These are phyloP conservation scores for Rhegmatorhina hoffmannsi DNA, from an alignment of 2,113 vertebrate genomes.

Conservation along the genomic window DNA sequence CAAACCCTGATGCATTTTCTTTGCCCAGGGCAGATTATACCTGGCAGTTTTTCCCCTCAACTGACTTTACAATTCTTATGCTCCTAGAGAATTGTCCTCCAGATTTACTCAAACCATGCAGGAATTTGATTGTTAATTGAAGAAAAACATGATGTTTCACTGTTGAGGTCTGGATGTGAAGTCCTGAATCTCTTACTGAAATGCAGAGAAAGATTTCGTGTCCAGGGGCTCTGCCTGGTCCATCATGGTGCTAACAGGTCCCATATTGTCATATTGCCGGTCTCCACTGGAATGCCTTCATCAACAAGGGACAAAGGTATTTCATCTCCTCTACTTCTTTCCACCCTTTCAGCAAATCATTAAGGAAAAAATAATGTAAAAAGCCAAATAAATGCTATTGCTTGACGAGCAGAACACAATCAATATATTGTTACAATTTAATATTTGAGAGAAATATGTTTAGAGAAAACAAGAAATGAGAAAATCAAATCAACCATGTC, in stretches of 20 bases:
- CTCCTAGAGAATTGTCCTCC: neutral
- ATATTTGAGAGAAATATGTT: conserved; percentile 36
- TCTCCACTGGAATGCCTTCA: neutral
- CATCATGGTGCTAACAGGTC: neutral
- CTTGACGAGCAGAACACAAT: conserved; percentile 5
- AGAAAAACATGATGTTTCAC: neutral
- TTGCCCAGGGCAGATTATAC: neutral
- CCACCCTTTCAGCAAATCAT: conserved; percentile 9
- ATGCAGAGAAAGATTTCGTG: neutral
- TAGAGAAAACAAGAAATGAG: conserved; percentile 28
- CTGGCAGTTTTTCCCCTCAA: neutral
- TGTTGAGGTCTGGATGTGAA: neutral
- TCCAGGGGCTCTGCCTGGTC: neutral
- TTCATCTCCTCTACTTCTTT: neutral
- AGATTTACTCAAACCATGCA: neutral
- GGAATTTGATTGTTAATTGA: neutral
- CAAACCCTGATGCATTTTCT: neutral
- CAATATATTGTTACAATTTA: conserved; percentile 41
- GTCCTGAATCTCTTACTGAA: neutral
- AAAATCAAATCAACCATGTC: conserved; percentile 63
- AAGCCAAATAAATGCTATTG: neutral
- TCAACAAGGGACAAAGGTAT: neutral
- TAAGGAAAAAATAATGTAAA: neutral
- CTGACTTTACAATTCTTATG: neutral
- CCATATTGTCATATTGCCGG: accelerated